phyloP scores from a whole-genome alignment of 2,113 vertebrate species.

The Serilophus lunatus region DNA sequence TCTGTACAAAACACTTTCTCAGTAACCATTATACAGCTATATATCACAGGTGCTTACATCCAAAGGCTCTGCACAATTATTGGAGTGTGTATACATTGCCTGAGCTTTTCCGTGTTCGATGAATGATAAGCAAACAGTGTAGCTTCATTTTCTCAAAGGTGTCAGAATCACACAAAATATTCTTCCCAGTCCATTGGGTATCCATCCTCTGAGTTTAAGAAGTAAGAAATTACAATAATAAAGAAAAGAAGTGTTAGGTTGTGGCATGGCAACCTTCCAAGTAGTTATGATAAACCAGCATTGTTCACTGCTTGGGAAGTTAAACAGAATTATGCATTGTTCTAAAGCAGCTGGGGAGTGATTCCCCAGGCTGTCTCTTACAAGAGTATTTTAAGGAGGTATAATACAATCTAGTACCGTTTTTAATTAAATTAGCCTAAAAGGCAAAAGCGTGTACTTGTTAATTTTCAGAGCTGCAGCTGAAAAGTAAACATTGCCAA shows the following conservation, averaged over 20 bases:
- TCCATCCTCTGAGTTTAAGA: background rate
- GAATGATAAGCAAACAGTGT: background rate
- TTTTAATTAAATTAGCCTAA: conserved; percentile 49
- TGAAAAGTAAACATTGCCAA: background rate
- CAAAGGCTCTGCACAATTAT: background rate
- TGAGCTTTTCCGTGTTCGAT: background rate
- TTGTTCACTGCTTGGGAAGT: background rate
- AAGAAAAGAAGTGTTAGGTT: background rate
- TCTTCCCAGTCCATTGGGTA: background rate
- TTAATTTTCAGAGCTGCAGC: conserved; percentile 1
- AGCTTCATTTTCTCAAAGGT: conserved; percentile 25
- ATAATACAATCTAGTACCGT: conserved; percentile 10
- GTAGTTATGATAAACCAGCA: conserved; percentile 1
- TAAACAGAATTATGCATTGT: conserved; percentile 1
- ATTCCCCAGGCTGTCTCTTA: conserved; percentile 17
- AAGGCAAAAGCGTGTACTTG: conserved; percentile 20
- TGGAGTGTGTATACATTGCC: background rate
- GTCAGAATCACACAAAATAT: conserved; percentile 22
- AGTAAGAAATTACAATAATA: conserved; percentile 26
- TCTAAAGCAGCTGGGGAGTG: conserved; percentile 34
- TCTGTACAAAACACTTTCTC: conserved; percentile 1
- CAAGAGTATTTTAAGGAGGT: conserved; percentile 2
- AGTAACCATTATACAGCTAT: background rate
- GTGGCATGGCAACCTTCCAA: conserved; percentile 32
- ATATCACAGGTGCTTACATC: background rate